Evolutionary conservation across 2,113 vertebrate species (phyloP).

Genomic region (Axis porcinus): DNA sequence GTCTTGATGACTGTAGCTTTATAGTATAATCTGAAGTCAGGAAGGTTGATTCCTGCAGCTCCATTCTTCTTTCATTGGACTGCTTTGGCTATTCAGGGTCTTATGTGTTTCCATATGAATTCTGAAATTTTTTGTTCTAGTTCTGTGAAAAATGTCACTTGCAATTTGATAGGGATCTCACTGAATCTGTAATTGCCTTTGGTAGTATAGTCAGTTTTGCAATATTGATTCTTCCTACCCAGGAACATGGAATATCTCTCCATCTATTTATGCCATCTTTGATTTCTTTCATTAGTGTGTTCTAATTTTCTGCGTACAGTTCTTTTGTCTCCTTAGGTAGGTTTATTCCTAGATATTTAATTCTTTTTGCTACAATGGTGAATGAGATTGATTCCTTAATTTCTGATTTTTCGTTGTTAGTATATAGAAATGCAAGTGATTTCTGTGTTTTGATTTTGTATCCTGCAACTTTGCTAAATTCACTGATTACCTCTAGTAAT

Average conservation of each 20-base stretch:
- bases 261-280: neutral
- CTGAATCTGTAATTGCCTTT: neutral
- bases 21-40: neutral
- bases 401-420: neutral
- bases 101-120: neutral
- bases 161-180: accelerated
- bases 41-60: neutral
- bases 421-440: neutral
- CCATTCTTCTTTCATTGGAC: neutral
- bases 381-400: neutral
- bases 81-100: accelerated
- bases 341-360: neutral
- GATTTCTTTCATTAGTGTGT: neutral
- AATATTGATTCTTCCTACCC: neutral
- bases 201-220: neutral
- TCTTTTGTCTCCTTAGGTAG: neutral
- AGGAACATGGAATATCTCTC: neutral
- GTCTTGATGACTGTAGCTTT: neutral
- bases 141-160: neutral
- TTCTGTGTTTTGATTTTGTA: neutral
- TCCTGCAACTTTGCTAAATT: neutral
- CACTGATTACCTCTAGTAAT: neutral
- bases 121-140: neutral
- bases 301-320: neutral
- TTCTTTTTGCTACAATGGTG: neutral